These are phyloP conservation scores for Origma solitaria DNA, from an alignment of 2,113 vertebrate species.

Conservation along the genomic window DNA sequence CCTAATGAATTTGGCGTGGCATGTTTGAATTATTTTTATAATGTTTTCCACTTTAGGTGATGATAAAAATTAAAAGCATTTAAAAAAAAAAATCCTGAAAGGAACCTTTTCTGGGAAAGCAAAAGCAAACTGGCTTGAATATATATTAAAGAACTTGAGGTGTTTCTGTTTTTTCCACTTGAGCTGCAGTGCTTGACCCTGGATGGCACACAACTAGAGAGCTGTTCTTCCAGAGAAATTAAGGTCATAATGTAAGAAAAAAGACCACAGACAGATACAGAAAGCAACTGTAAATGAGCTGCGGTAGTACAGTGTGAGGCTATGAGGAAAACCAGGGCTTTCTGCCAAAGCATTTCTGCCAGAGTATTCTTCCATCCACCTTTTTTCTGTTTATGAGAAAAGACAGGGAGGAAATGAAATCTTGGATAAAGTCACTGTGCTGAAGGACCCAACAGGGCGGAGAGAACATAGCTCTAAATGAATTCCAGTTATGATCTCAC, in stretches of 20 bases:
- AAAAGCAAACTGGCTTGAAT: neutral
- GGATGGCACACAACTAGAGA: neutral
- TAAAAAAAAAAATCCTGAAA: neutral
- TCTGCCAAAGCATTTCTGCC: neutral
- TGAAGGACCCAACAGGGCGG: constrained; percentile 39
- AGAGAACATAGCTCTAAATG: neutral
- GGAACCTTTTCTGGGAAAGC: neutral
- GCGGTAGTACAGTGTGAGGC: neutral
- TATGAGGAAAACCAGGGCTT: neutral
- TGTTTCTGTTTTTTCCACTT: neutral
- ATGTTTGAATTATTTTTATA: neutral
- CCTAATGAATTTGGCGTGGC: neutral
- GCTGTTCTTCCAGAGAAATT: neutral
- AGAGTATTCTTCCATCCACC: neutral
- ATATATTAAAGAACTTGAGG: neutral
- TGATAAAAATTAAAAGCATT: neutral
- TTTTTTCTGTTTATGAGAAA: neutral
- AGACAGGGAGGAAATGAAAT: constrained; percentile 3
- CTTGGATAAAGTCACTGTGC: neutral
- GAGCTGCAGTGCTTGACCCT: neutral
- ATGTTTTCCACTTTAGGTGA: neutral
- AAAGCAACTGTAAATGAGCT: neutral
- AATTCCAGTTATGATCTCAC: constrained; percentile 53
- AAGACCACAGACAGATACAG: neutral
- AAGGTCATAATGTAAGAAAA: neutral